phyloP scores from a whole-genome alignment of 2,113 vertebrate genomes.

The human region DNA sequence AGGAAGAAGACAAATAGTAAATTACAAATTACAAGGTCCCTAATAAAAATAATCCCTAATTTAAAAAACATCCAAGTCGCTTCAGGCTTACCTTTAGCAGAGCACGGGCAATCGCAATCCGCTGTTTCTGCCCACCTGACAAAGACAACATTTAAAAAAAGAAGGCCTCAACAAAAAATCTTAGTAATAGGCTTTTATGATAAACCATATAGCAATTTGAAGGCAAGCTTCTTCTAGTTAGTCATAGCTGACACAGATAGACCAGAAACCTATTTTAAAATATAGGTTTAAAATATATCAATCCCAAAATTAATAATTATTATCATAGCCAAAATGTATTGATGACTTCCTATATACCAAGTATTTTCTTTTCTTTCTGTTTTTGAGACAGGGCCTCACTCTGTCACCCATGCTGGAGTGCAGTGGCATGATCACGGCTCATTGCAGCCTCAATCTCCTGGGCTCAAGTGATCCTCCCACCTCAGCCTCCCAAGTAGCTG shows the following conservation, averaged over 20 bases:
- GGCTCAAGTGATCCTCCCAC: neutral
- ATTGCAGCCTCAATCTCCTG: neutral
- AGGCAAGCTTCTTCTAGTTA: neutral
- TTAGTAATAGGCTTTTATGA: neutral
- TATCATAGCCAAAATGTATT: neutral
- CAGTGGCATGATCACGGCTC: neutral
- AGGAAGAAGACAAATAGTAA: neutral
- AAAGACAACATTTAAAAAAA: neutral
- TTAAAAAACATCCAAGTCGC: neutral
- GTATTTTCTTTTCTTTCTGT: neutral
- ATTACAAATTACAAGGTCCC: neutral
- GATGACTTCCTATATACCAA: neutral
- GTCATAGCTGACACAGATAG: neutral
- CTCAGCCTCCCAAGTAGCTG: too few relatives aligned
- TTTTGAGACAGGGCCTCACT: neutral
- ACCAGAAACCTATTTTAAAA: neutral
- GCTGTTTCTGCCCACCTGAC: slow-evolving; percentile 97
- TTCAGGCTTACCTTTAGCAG: slow-evolving; percentile 91
- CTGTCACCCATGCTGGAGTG: neutral
- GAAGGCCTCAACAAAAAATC: neutral
- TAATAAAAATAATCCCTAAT: neutral
- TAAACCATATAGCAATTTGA: neutral
- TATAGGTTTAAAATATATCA: neutral
- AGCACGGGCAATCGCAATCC: slow-evolving; percentile 97
- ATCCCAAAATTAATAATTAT: neutral